Base-by-base conservation (phyloP, 2,113 vertebrate species). In the Clarias gariepinus region DNA sequence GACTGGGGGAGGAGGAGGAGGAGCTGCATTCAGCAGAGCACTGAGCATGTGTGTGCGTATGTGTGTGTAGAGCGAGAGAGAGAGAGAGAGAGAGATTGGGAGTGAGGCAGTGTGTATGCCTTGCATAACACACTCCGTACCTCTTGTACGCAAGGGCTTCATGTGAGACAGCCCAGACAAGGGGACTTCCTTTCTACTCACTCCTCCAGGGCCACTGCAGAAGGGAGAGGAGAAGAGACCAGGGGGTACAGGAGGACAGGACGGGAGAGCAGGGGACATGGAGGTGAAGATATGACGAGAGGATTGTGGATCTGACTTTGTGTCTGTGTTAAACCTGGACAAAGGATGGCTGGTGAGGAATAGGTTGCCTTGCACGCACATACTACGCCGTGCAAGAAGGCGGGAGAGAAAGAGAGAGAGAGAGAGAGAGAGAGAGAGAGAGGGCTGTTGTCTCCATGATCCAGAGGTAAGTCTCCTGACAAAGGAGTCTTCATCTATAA, bases 71-170 rank as follows among this genome's bases (percentile, higher is more conserved):
- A 28, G 68, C n/a, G 81, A 52, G 86, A 89, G 90, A 86, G 92
- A 84, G 91, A 89, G 85, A 85, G 85, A 88, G 90, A 89, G 89
- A 91, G 92, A 78, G 89, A 82, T 83, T 66, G 86, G 47, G 82
- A 81, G 84, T 92, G 93, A 91, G 86, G 95, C 94, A 95, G 94
- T 94, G 92, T 93, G 90, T 94, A 94, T 94, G 93, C 92, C 93
- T 95, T 96, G 95, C 95, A 96, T 96, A 95, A 95, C 92, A 94
- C 95, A 93, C 92, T 90, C 91, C 93, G 92, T 92, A 93, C 92
- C 90, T 92, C 92, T 90, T 89, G 94, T 93, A 86, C 91, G 90
- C 93, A 94, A 94, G 95, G 58, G 94, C 94, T 91, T 92, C 93
- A 91, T 91, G 91, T 90, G 87, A 93, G 93, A 92, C 94, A 92